Percentiles rank a stretch among this genome's conserved stretches.
Evolutionary conservation across 2,113 vertebrate genomes (phyloP).

Genomic region (Struthidea cinerea): DNA sequence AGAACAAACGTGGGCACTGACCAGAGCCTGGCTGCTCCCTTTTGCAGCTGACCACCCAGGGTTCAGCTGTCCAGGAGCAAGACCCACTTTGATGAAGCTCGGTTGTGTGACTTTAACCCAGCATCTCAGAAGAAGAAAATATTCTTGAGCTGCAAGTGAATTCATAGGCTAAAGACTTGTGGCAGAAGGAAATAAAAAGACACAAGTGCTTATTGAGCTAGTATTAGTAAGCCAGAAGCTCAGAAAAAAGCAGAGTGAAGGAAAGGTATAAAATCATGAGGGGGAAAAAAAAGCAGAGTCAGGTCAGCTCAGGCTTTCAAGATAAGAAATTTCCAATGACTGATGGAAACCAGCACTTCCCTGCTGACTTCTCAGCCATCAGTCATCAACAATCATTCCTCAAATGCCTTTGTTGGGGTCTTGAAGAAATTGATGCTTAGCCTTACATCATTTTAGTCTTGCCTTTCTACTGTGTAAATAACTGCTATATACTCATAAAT

Average conservation of each 20-base stretch:
- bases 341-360: not conserved
- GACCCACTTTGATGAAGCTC: not conserved
- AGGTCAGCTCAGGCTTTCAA: not conserved
- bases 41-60: not conserved
- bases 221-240: not conserved
- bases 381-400: not conserved
- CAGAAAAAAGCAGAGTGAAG: not conserved
- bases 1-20: not conserved
- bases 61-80: not conserved
- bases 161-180: not conserved
- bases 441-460: not conserved
- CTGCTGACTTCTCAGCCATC: not conserved
- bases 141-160: not conserved
- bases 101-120: not conserved
- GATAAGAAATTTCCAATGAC: not conserved
- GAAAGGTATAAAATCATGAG: not conserved
- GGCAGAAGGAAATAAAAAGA: not conserved
- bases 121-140: not conserved
- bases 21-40: not conserved
- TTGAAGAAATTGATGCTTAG: not conserved
- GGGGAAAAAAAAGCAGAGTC: not conserved
- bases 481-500: not conserved
- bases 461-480: not conserved
- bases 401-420: not conserved
- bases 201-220: not conserved